These are phyloP conservation scores for Desmophyllum pertusum DNA, from an alignment of 92 coral and sea anemone species.

Conservation along the genomic window DNA sequence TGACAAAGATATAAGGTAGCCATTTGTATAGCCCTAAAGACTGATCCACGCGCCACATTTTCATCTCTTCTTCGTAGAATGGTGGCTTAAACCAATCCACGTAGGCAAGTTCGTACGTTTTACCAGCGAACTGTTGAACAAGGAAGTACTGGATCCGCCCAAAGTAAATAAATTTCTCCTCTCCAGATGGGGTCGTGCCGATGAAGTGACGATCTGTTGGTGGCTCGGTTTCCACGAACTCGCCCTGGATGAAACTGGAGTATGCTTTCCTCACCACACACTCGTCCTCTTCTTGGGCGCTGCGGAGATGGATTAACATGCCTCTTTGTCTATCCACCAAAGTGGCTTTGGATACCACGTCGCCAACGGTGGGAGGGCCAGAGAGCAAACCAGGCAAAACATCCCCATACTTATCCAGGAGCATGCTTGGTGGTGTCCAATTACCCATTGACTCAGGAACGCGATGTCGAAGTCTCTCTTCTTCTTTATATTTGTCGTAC, in stretches of 20 bases:
- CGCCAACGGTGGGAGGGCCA: no score
- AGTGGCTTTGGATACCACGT: no score
- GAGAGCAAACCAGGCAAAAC: no score
- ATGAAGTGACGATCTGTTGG: neutral
- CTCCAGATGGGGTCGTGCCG: neutral
- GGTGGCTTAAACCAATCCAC: slow-evolving; percentile 20
- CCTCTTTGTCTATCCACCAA: no score
- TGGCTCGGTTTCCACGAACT: slow-evolving; percentile 11
- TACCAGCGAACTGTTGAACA: neutral
- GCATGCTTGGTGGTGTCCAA: no score
- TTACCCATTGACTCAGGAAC: no score
- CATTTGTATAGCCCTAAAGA: slow-evolving; percentile 5
- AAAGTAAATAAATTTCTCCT: slow-evolving; percentile 1
- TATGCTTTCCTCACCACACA: no score
- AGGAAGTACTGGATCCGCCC: slow-evolving; percentile 7
- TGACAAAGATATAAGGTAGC: neutral
- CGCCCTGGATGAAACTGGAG: slow-evolving; percentile 9
- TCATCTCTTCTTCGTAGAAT: neutral
- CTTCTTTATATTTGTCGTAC: no score
- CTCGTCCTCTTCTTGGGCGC: no score
- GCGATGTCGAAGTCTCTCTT: no score
- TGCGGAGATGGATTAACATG: no score
- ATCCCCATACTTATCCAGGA: no score
- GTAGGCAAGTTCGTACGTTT: neutral
- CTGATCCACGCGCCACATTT: slow-evolving; percentile 2